Conservation (phyloP, 2,113 vertebrate genomes). For the Microcebus jonahi region DNA sequence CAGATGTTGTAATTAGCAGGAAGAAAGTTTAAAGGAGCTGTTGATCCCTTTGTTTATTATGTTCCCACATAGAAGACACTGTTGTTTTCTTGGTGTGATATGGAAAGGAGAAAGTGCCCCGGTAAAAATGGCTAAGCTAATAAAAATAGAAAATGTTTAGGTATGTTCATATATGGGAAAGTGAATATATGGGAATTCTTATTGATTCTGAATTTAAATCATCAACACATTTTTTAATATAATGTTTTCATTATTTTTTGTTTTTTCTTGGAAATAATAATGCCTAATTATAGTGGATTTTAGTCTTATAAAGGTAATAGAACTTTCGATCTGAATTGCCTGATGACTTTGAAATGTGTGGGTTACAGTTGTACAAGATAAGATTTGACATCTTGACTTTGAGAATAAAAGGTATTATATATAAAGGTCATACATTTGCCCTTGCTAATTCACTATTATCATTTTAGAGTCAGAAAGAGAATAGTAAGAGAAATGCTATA, state of each 20-base stretch:
- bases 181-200: not conserved
- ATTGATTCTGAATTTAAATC: not conserved
- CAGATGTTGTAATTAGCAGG: not conserved
- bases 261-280: not conserved
- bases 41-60: not conserved
- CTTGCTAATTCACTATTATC: not conserved
- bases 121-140: not conserved
- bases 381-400: not conserved
- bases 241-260: not conserved
- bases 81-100: not conserved
- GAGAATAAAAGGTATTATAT: not conserved
- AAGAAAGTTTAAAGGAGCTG: not conserved
- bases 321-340: not conserved
- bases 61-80: not conserved
- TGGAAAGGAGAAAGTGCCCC: not conserved
- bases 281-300: not conserved
- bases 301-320: not conserved
- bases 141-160: not conserved
- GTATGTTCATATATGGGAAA: not conserved
- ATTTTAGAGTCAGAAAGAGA: not conserved
- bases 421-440: not conserved
- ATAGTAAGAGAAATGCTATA: not conserved
- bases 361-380: not conserved
- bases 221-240: not conserved
- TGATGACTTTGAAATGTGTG: not conserved